Evolutionary conservation across 2,797 vertebrate genomes (phyloP).

Genomic region (Helostoma temminkii): DNA sequence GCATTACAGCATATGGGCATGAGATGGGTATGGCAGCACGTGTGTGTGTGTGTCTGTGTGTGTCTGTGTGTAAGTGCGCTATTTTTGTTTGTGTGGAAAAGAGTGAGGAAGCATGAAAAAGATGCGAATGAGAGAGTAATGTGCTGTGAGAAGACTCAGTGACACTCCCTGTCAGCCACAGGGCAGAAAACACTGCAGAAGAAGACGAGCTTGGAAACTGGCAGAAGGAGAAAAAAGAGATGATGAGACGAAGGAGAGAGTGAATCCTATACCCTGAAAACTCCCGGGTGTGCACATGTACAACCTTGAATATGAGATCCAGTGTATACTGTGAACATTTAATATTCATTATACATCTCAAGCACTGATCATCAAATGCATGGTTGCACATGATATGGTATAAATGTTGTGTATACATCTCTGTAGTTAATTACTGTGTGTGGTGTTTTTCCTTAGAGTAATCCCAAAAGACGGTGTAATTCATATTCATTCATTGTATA

Average conservation of each 20-base stretch:
- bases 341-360: slow-evolving; percentile 29
- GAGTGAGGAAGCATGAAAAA: slow-evolving; percentile 19
- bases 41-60: slow-evolving; percentile 12
- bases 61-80: not conserved
- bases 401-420: too few relatives aligned
- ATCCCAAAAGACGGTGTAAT: too few relatives aligned
- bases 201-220: slow-evolving; percentile 43
- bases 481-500: too few relatives aligned
- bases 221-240: slow-evolving; percentile 36
- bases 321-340: slow-evolving; percentile 5
- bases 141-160: slow-evolving; percentile 49
- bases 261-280: slow-evolving; percentile 35
- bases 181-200: slow-evolving; percentile 47
- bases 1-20: not conserved
- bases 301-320: slow-evolving; percentile 31
- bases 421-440: too few relatives aligned
- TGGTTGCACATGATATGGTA: too few relatives aligned
- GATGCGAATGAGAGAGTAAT: slow-evolving; percentile 39
- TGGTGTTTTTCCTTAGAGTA: too few relatives aligned
- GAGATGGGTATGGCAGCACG: not conserved
- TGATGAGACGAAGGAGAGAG: slow-evolving; percentile 48
- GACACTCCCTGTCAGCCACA: slow-evolving; percentile 54
- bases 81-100: not conserved
- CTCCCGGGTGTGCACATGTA: slow-evolving; percentile 42
- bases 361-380: not conserved